Evolutionary conservation across 30 jellyfish, hydroid and myxozoan genomes (phyloP).

Genomic region (Aurelia sp.): DNA sequence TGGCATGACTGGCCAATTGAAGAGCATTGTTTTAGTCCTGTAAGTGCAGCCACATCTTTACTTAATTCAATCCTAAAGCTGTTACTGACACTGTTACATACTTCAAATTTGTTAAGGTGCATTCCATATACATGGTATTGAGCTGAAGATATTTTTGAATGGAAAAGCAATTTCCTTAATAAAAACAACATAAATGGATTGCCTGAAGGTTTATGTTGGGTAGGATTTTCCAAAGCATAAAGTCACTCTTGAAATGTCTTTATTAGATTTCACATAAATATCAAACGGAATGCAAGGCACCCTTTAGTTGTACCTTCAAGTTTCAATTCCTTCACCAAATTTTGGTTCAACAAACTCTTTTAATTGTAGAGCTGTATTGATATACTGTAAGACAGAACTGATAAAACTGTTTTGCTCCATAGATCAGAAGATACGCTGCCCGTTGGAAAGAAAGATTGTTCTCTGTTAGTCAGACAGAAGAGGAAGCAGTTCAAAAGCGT

Average conservation of each 20-base stretch:
- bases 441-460: constrained; percentile 15
- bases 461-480: constrained; percentile 33
- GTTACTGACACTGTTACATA: neutral
- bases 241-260: too few species aligned
- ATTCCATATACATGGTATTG: neutral
- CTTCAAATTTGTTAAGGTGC: neutral
- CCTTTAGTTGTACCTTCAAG: too few species aligned
- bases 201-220: too few species aligned
- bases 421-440: constrained; percentile 49
- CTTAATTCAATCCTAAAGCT: neutral
- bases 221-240: too few species aligned
- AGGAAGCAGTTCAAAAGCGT: constrained; percentile 41
- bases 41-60: neutral
- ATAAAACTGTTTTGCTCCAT: neutral
- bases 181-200: too few species aligned
- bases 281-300: too few species aligned
- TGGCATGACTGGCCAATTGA: constrained; percentile 51
- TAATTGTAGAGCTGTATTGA: neutral
- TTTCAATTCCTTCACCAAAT: too few species aligned
- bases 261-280: too few species aligned
- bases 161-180: too few species aligned
- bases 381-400: neutral
- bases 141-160: too few species aligned
- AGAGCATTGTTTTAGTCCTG: constrained; percentile 60
- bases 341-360: too few species aligned